Evolutionary conservation across 2,113 vertebrate genomes (phyloP), one percentile per base, ranked within the genome.

Genomic region (Halichoeres trimaculatus): DNA sequence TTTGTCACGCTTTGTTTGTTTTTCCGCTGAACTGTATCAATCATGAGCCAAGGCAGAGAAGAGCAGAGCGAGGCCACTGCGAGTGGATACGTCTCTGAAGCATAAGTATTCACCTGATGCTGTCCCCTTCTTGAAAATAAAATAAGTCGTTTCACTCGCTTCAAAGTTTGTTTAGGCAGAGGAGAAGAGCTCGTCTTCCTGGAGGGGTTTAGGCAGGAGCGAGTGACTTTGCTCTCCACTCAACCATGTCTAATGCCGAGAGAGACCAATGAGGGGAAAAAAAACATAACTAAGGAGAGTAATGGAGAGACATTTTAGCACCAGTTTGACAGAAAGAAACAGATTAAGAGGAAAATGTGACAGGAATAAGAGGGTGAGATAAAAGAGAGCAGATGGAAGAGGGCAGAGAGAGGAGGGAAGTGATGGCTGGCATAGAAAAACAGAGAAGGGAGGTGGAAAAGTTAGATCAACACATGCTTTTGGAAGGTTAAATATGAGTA

Each of bases 1-100:
- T 92, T 93, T 92, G 91, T 91, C 87, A 90, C 90, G 91, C 91
- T 91, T 90, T 93, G 92, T 92, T 92, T 92, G 90, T 90, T 90
- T 88, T 83, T 70, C 88, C 70, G 43, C 86, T 85, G 85, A 91
- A 90, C 87, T 87, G 84, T 87, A 89, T 91, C 91, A 89, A 87
- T 92, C 90, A 84, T 38, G 64, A 81, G 82, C 61, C 43, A 53
- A 70, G 79, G 65, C 72, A 23, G 69, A 47, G 61, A 78, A 58
- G 65, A 76, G 67, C 30, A 78, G 74, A 36, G 35, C 50, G 74
- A 47, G 57, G 63, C 57, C 0, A 23, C 73, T 82, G 45, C 43
- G 52, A 74, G 82, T 67, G 52, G 67, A 83, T 83, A 59, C 43
- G 76, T 86, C 85, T 43, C 73, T 38, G 58, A 85, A 75, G 88